These are phyloP conservation scores for Malurus cyaneus DNA, from an alignment of 2,113 vertebrate genomes.

Conservation along the genomic window DNA sequence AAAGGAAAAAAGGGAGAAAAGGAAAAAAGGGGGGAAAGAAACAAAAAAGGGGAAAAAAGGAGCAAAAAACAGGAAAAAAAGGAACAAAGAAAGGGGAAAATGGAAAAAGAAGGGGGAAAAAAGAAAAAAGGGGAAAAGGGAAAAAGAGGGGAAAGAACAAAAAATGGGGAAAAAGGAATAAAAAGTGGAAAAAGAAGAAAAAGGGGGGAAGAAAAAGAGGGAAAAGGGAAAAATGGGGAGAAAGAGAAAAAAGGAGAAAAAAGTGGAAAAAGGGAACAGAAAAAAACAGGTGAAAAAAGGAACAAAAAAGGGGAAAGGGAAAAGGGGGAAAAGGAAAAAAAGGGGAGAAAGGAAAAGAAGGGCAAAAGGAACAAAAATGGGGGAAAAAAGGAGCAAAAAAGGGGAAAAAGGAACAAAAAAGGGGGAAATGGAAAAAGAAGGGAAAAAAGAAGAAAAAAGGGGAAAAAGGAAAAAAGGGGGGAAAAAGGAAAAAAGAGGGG, in stretches of 20 bases:
- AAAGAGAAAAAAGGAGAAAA: background rate
- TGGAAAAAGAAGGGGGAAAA: no score
- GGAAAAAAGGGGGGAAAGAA: no score
- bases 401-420: background rate
- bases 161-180: background rate
- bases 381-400: background rate
- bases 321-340: no score
- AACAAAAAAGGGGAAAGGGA: background rate
- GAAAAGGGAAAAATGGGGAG: background rate
- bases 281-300: background rate
- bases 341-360: background rate
- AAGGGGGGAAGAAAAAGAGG: background rate
- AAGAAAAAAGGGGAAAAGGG: background rate
- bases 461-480: background rate
- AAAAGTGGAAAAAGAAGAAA: no score
- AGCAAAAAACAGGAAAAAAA: background rate
- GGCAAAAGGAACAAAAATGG: fast-evolving
- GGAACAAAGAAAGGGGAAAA: background rate
- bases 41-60: no score
- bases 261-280: background rate
- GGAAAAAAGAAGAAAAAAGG: background rate
- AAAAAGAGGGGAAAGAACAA: background rate
- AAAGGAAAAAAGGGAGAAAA: background rate
- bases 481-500: background rate
- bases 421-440: no score